Percentiles rank a stretch among this genome's conserved stretches.
These are phyloP conservation scores for Noctua janthina DNA, from an alignment of 2,888 invertebrate species.

Conservation along the genomic window DNA sequence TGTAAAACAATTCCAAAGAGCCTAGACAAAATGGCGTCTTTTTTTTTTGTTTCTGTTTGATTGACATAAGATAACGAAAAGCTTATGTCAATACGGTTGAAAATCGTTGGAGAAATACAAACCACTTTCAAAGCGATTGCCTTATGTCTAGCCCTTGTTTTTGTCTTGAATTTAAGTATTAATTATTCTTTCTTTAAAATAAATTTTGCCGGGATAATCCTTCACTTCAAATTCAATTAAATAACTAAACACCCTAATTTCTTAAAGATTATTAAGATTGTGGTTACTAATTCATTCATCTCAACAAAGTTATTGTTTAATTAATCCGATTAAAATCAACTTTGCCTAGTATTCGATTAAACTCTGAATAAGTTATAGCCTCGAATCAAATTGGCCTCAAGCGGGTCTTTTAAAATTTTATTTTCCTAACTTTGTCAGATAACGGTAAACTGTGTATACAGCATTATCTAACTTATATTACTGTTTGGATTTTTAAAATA, in stretches of 20 bases:
- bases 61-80: background rate
- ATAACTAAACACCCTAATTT: conserved; percentile 4
- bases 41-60: no score
- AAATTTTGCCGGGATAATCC: background rate
- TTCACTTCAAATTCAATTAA: background rate
- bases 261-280: conserved; percentile 19
- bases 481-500: conserved; percentile 49
- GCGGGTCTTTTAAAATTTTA: conserved; percentile 14
- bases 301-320: conserved; percentile 30
- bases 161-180: background rate
- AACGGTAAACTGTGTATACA: conserved; percentile 24
- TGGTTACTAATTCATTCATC: background rate
- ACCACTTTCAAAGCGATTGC: background rate
- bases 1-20: background rate
- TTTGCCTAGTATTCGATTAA: conserved; percentile 31
- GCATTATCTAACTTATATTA: conserved; percentile 49
- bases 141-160: background rate
- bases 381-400: conserved; percentile 23
- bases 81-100: background rate
- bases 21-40: background rate
- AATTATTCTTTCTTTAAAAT: no score
- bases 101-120: background rate
- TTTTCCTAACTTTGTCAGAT: conserved; percentile 22
- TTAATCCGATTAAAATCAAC: conserved; percentile 28
- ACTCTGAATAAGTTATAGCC: conserved; percentile 24